These are phyloP conservation scores for Chloroclystis v-ata DNA, from an alignment of 2,888 invertebrate species.

Conservation along the genomic window DNA sequence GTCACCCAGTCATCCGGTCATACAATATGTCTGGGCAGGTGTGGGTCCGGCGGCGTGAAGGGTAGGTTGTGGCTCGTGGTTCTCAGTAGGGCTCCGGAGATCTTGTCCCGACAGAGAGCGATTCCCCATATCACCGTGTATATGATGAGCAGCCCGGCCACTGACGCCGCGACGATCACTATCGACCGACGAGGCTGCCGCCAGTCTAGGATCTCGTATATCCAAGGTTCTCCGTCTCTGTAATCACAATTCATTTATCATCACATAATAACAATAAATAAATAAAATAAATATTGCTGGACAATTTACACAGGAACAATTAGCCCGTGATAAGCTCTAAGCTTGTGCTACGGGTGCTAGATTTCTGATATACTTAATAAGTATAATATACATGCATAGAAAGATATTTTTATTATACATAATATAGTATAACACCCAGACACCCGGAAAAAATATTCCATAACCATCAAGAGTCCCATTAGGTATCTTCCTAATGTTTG, in stretches of 20 bases:
- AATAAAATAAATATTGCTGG: too few relatives aligned
- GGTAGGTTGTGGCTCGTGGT: conserved; percentile 53
- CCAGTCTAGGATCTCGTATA: conserved; percentile 90
- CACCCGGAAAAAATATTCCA: too few relatives aligned
- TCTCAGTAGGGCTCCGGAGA: conserved; percentile 43
- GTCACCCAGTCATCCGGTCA: conserved; percentile 15
- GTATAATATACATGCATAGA: too few relatives aligned
- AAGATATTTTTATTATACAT: too few relatives aligned
- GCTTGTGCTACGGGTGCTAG: too few relatives aligned
- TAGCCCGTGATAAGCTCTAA: too few relatives aligned
- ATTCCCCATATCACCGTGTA: conserved; percentile 49
- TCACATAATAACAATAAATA: background rate
- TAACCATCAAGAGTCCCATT: too few relatives aligned
- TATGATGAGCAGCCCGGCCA: conserved; percentile 44
- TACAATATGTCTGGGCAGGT: conserved; percentile 29
- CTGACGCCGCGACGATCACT: conserved; percentile 51
- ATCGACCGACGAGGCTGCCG: conserved; percentile 79
- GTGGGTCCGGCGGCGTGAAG: conserved; percentile 41
- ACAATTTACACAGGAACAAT: too few relatives aligned
- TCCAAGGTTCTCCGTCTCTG: conserved; percentile 80
- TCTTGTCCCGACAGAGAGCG: conserved; percentile 48
- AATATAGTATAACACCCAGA: too few relatives aligned
- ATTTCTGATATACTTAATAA: too few relatives aligned
- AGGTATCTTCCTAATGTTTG: too few relatives aligned
- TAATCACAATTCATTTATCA: conserved; percentile 16